Conservation (phyloP, 2,113 vertebrate genomes). For the Calidris pygmaea region DNA sequence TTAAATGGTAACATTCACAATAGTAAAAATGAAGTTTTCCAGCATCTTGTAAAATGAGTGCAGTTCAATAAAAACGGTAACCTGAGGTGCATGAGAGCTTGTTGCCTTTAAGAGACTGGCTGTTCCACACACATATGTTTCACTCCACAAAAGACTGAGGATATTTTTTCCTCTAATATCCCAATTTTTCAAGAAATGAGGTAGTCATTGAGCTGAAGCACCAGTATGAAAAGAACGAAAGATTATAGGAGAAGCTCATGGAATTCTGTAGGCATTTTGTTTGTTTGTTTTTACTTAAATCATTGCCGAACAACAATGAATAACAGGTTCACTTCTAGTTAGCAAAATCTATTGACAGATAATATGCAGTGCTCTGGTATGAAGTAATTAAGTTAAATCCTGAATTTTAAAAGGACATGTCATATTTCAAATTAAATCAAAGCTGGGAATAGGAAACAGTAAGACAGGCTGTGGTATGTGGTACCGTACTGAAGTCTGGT, state of each 20-base stretch:
- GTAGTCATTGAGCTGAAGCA: not conserved
- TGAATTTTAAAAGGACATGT: not conserved
- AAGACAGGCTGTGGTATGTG: not conserved
- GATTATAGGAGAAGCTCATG: not conserved
- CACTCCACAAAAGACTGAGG: not conserved
- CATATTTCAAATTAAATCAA: not conserved
- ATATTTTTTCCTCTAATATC: not conserved
- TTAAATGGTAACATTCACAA: not conserved
- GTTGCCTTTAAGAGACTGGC: not conserved
- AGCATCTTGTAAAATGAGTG: not conserved
- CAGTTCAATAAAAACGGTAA: not conserved
- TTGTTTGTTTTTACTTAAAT: not conserved
- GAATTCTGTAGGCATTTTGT: not conserved
- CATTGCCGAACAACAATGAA: not conserved
- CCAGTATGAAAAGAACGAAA: not conserved
- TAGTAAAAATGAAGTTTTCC: not conserved
- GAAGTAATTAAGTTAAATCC: not conserved
- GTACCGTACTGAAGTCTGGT: not conserved
- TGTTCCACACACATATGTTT: accelerated
- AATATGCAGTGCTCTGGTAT: not conserved
- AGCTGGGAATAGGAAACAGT: not conserved
- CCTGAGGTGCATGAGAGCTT: not conserved
- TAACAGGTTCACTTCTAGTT: not conserved
- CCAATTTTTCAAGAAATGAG: not conserved
- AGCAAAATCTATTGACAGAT: not conserved